These are phyloP conservation scores for Pelusios castaneus DNA, from an alignment of 2,113 vertebrate species.

Conservation along the genomic window DNA sequence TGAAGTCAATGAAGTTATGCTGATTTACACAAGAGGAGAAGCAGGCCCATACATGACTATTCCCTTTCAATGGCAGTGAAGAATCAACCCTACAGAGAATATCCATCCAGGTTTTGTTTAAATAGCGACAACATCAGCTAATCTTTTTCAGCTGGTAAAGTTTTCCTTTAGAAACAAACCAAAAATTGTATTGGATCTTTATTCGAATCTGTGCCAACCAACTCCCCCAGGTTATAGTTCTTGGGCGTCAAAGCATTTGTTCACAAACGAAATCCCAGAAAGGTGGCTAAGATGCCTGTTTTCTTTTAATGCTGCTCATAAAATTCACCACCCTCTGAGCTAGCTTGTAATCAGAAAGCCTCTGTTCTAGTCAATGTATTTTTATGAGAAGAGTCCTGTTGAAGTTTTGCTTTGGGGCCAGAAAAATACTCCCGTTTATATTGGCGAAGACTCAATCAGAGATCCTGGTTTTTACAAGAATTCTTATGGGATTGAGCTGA, in stretches of 20 bases:
- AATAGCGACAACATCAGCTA: background rate
- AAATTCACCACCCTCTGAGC: background rate
- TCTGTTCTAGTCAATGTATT: background rate
- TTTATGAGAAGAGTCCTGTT: background rate
- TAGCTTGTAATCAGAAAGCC: background rate
- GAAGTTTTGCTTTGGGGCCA: background rate
- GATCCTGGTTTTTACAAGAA: background rate
- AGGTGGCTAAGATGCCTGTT: background rate
- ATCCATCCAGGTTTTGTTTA: background rate
- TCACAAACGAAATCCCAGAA: background rate
- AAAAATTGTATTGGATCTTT: background rate
- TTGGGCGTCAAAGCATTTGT: background rate
- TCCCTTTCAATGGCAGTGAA: rapidly evolving
- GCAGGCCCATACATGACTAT: background rate
- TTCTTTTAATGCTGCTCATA: background rate
- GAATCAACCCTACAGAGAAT: background rate
- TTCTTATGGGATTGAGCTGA: background rate
- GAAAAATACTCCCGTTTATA: background rate
- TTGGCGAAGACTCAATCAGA: background rate
- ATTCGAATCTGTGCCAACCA: background rate
- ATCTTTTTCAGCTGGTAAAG: background rate
- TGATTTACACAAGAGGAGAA: background rate
- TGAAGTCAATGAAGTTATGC: rapidly evolving
- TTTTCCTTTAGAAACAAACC: background rate
- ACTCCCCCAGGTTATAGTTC: background rate